phyloP scores from a whole-genome alignment of 2,113 vertebrate genomes.

The Gadus macrocephalus region DNA sequence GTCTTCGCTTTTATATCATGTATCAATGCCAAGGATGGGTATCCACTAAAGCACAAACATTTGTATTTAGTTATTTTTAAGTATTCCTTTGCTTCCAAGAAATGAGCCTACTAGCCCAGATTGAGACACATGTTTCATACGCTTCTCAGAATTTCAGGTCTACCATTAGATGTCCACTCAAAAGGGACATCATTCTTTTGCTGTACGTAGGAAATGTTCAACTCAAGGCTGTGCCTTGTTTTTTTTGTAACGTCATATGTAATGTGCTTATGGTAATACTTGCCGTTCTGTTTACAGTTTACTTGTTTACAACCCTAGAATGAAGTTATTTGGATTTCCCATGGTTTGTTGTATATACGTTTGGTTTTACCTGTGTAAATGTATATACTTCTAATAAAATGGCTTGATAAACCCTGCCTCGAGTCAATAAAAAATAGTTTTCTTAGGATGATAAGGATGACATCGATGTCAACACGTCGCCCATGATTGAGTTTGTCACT shows the following conservation, averaged over 20 bases:
- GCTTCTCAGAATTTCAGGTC: slow-evolving; percentile 37
- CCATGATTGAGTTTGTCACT: too few relatives aligned
- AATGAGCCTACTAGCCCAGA: slow-evolving; percentile 2
- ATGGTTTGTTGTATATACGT: slow-evolving; percentile 60
- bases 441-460: too few relatives aligned
- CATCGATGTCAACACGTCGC: too few relatives aligned
- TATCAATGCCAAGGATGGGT: background rate
- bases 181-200: slow-evolving; percentile 34
- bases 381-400: slow-evolving; percentile 67
- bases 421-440: too few relatives aligned
- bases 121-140: slow-evolving; percentile 38
- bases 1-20: too few relatives aligned
- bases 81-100: slow-evolving; percentile 24
- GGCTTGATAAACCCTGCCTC: slow-evolving; percentile 13
- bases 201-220: slow-evolving; percentile 42
- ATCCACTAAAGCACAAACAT: slow-evolving; percentile 12
- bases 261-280: slow-evolving; percentile 42
- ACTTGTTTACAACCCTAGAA: slow-evolving; percentile 64
- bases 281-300: slow-evolving; percentile 65
- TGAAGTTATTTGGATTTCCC: slow-evolving; percentile 44
- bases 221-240: slow-evolving; percentile 66
- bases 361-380: slow-evolving; percentile 65
- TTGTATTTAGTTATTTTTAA: slow-evolving; percentile 15
- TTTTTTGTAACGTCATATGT: slow-evolving; percentile 51
- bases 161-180: slow-evolving; percentile 18